These are phyloP conservation scores for Dasypolia templi DNA, from an alignment of 2,888 invertebrate species.

Conservation along the genomic window DNA sequence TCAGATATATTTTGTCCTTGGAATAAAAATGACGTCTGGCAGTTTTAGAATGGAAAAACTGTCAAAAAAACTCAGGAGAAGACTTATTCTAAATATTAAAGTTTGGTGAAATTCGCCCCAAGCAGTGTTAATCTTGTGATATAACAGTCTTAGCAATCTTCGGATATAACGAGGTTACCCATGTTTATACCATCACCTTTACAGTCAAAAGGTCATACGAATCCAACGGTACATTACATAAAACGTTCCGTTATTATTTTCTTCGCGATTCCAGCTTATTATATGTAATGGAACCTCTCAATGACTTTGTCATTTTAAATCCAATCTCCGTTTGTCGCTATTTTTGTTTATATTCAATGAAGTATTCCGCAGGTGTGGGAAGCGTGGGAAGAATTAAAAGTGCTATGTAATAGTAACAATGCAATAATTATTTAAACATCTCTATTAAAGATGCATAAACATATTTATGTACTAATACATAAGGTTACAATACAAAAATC, in stretches of 20 bases:
- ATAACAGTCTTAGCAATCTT: slow-evolving; percentile 29
- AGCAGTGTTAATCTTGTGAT: slow-evolving; percentile 15
- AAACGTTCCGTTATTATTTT: slow-evolving; percentile 63
- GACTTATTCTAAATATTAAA: too few relatives aligned
- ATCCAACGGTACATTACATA: slow-evolving; percentile 59
- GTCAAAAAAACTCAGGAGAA: too few relatives aligned
- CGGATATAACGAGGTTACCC: slow-evolving; percentile 33
- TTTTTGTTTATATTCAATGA: slow-evolving; percentile 39
- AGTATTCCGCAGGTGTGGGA: slow-evolving; percentile 24
- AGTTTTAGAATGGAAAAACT: too few relatives aligned
- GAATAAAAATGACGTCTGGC: too few relatives aligned
- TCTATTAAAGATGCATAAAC: background rate
- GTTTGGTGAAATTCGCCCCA: too few relatives aligned
- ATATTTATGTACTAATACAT: background rate
- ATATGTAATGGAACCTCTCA: slow-evolving; percentile 43
- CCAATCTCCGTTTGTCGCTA: slow-evolving; percentile 45
- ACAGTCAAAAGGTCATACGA: slow-evolving; percentile 49
- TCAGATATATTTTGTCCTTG: too few relatives aligned
- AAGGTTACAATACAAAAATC: background rate
- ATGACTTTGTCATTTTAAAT: slow-evolving; percentile 37
- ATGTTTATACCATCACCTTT: slow-evolving; percentile 28
- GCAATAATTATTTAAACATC: slow-evolving; percentile 12
- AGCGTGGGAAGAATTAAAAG: slow-evolving; percentile 38
- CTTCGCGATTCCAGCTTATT: slow-evolving; percentile 43
- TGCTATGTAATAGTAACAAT: slow-evolving; percentile 1